Evolutionary conservation across 2,797 vertebrate species (phyloP).

Genomic region (Amblyopsis hoosieri): DNA sequence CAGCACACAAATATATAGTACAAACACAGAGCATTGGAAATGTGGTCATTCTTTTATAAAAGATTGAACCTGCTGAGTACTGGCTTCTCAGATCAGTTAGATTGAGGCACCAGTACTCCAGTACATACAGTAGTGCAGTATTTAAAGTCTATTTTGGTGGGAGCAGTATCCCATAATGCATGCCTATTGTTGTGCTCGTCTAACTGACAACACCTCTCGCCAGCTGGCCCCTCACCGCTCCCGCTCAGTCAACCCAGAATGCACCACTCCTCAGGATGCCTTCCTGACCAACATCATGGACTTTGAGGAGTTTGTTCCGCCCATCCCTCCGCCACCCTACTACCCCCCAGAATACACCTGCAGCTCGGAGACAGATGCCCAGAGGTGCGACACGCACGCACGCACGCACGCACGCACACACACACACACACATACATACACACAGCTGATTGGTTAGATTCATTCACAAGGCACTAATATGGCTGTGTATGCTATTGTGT

Average conservation of each 20-base stretch:
- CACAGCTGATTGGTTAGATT: neutral
- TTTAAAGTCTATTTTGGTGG: no score
- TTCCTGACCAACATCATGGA: conserved; percentile 93
- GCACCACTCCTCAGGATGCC: conserved; percentile 89
- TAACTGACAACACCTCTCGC: neutral
- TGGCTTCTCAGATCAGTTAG: no score
- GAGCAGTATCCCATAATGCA: no score
- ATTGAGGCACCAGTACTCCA: no score
- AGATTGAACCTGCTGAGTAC: no score
- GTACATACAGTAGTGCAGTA: no score
- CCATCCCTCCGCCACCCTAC: conserved; percentile 93
- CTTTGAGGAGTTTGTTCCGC: conserved; percentile 95
- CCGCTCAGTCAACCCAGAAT: conserved; percentile 89
- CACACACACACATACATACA: conserved; percentile 1
- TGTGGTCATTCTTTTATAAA: no score
- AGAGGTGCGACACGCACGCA: conserved; percentile 79
- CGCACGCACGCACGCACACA: neutral
- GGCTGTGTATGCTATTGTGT: conserved; percentile 16
- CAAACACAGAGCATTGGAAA: no score
- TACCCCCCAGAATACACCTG: conserved; percentile 97
- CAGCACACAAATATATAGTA: no score
- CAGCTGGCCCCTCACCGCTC: conserved; percentile 91
- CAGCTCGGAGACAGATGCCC: conserved; percentile 95
- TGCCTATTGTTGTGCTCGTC: no score
- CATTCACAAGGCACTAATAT: neutral